phyloP scores from a whole-genome alignment of 2,888 invertebrate species.

The Limnephilus auricula region DNA sequence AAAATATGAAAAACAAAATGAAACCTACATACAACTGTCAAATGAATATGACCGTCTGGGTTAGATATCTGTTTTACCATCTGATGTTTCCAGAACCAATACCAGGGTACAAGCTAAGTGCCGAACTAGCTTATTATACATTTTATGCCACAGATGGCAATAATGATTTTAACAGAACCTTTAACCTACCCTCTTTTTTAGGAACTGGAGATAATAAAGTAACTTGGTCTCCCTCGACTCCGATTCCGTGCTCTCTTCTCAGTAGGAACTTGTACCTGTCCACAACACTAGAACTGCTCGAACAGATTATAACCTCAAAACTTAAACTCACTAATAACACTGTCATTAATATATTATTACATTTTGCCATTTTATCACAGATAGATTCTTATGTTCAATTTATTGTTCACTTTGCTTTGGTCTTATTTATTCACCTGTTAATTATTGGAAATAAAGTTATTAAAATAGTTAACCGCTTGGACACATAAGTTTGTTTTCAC shows the following conservation, averaged over 20 bases:
- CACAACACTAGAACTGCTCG: constrained; percentile 16
- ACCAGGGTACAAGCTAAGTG: no score
- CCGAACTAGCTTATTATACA: no score
- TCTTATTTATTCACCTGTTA: background rate
- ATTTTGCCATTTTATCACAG: background rate
- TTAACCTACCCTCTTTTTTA: constrained; percentile 21
- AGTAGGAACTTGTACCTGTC: constrained; percentile 18
- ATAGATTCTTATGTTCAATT: background rate
- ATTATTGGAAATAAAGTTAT: background rate
- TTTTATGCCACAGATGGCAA: no score
- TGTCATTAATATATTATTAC: background rate
- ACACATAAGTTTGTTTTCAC: no score
- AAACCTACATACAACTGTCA: no score
- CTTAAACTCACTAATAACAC: background rate
- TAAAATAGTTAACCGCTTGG: background rate
- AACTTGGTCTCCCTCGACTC: background rate
- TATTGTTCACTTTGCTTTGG: background rate
- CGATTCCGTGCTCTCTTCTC: background rate
- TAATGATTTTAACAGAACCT: background rate
- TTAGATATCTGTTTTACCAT: no score
- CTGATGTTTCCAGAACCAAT: no score
- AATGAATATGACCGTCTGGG: no score
- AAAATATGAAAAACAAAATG: no score
- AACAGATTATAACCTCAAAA: background rate
- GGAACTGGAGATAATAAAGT: background rate